These are phyloP conservation scores for Phenganax stokvisi DNA, from an alignment of 92 coral and sea anemone genomes.

Conservation along the genomic window DNA sequence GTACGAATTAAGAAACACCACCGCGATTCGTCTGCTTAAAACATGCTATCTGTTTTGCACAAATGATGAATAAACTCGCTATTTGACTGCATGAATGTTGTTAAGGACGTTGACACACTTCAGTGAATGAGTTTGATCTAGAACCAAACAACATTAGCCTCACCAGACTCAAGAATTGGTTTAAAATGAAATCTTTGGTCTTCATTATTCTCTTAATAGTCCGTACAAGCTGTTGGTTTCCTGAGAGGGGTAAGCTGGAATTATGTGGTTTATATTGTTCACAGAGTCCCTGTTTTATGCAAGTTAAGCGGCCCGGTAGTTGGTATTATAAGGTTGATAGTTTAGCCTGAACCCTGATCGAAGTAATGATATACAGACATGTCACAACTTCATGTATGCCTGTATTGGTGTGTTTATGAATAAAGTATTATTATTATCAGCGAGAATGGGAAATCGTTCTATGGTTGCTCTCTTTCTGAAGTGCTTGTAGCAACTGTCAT, in stretches of 20 bases:
- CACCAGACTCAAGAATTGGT: slow-evolving; percentile 3
- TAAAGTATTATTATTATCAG: too few species aligned
- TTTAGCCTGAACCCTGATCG: too few species aligned
- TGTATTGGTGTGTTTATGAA: too few species aligned
- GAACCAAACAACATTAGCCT: neutral
- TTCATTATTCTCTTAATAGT: slow-evolving; percentile 1
- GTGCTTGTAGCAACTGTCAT: too few species aligned
- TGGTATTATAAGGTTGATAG: too few species aligned
- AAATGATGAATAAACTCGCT: slow-evolving; percentile 1
- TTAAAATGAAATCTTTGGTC: neutral
- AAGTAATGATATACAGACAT: too few species aligned
- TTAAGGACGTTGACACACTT: neutral
- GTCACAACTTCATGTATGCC: too few species aligned
- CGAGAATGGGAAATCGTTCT: too few species aligned
- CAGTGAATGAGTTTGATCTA: neutral
- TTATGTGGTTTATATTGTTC: neutral
- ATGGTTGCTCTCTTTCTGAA: too few species aligned
- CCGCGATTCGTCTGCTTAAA: neutral
- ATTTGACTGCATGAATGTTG: neutral
- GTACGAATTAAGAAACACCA: neutral
- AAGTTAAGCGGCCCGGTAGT: too few species aligned
- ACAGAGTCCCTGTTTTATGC: neutral
- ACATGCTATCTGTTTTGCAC: neutral
- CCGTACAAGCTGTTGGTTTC: slow-evolving; percentile 8
- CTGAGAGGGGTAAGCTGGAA: slow-evolving; percentile 16